phyloP scores from a whole-genome alignment of 2,888 invertebrate genomes.

The Brachycybe producta region DNA sequence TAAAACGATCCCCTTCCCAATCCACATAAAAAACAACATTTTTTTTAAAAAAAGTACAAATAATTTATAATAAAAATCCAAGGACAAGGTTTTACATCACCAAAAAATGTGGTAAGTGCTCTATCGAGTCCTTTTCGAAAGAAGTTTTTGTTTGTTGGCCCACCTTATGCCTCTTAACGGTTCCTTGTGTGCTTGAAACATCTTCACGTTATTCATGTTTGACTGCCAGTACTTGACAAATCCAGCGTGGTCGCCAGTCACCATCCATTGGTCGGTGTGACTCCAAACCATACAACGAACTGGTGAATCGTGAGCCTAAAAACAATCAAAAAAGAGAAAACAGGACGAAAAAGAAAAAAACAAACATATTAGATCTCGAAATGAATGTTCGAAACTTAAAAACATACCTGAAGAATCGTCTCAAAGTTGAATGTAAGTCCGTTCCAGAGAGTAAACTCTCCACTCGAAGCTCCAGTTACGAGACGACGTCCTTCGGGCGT shows the following conservation, averaged over 20 bases:
- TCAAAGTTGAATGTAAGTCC: conserved; percentile 99
- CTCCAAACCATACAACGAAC: conserved; percentile 99
- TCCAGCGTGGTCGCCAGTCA: conserved; percentile 95
- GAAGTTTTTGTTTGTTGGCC: conserved; percentile 12
- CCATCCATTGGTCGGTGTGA: conserved; percentile 99
- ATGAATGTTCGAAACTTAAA: background rate
- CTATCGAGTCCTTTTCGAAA: no score
- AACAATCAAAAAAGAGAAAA: conserved; percentile 11
- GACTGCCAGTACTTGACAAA: conserved; percentile 99
- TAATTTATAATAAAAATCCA: conserved; percentile 12
- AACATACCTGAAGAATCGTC: conserved; percentile 86
- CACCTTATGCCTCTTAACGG: conserved; percentile 96
- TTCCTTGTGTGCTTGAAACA: conserved; percentile 99
- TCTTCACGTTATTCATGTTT: conserved; percentile 99
- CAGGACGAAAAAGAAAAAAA: background rate
- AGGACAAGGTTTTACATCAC: conserved; percentile 16
- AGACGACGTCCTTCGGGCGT: conserved; percentile 96
- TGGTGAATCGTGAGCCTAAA: conserved; percentile 93
- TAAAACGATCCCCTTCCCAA: no score
- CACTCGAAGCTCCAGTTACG: conserved; percentile 96
- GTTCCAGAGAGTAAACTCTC: conserved; percentile 99
- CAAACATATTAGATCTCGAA: background rate
- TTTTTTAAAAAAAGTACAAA: conserved; percentile 1
- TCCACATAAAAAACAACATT: no score
- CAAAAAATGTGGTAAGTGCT: no score